phyloP scores from a whole-genome alignment of 2,113 vertebrate genomes.

The Boleophthalmus pectinirostris region DNA sequence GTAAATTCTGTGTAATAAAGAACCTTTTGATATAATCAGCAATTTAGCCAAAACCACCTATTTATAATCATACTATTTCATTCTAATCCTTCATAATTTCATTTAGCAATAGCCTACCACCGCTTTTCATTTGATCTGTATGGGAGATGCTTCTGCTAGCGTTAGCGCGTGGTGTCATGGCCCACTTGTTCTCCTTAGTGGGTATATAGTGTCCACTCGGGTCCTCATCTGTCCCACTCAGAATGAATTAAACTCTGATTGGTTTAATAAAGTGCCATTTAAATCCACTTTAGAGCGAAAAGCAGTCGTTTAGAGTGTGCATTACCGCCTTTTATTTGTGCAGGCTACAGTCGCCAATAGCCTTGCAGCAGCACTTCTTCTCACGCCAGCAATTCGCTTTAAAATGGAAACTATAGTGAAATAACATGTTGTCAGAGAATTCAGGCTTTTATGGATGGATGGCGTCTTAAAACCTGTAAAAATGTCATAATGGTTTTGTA shows the following conservation, averaged over 20 bases:
- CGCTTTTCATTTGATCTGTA: not conserved
- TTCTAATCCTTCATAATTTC: not conserved
- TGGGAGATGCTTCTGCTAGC: not conserved
- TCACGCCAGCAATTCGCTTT: not conserved
- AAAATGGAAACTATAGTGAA: not conserved
- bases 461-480: not conserved
- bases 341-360: not conserved
- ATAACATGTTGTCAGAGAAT: not conserved
- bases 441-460: not conserved
- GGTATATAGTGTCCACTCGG: conserved; percentile 14
- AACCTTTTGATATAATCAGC: no score
- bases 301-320: not conserved
- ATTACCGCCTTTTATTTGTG: conserved; percentile 4
- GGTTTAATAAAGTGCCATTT: conserved; percentile 32
- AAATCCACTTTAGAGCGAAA: not conserved
- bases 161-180: not conserved
- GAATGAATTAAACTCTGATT: conserved; percentile 19
- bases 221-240: conserved; percentile 4
- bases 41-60: no score
- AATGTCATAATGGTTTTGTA: not conserved
- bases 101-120: not conserved
- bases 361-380: not conserved
- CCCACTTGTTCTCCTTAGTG: not conserved
- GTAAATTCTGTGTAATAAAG: no score
- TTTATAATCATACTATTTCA: not conserved